A percentile compares a stretch with the other conserved stretches of the same genome.
These are phyloP conservation scores for Eublepharis macularius DNA, from an alignment of 2,113 vertebrate species.

Conservation along the genomic window DNA sequence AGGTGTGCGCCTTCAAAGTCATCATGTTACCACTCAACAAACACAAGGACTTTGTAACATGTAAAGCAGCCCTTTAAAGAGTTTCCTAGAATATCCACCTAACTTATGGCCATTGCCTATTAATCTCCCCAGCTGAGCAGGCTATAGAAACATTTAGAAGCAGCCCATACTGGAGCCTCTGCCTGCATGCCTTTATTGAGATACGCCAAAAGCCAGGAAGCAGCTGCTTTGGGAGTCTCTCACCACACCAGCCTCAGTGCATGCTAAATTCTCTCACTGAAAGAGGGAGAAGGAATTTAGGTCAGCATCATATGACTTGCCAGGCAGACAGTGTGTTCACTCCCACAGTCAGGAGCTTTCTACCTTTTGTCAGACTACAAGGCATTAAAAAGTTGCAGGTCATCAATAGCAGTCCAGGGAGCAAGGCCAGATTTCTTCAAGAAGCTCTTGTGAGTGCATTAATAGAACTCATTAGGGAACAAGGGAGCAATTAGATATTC, in stretches of 20 bases:
- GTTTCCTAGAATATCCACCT: background rate
- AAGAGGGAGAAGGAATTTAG: constrained; percentile 51
- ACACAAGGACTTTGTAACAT: too few species aligned
- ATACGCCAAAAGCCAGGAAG: background rate
- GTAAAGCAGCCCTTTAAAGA: background rate
- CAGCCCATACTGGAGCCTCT: background rate
- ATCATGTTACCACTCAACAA: too few species aligned
- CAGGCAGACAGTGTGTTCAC: constrained; percentile 62
- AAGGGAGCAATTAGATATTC: background rate
- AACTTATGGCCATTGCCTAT: background rate
- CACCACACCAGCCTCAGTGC: background rate
- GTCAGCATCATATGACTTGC: constrained; percentile 55
- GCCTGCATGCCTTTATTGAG: background rate
- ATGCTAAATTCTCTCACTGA: accelerated
- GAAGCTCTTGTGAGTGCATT: background rate
- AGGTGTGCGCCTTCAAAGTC: background rate
- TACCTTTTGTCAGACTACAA: constrained; percentile 68
- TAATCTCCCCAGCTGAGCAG: background rate
- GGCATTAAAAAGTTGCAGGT: constrained; percentile 50
- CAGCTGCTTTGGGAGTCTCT: background rate
- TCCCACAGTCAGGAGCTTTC: constrained; percentile 56
- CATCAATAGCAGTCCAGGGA: constrained; percentile 47
- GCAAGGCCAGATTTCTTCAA: constrained; percentile 16
- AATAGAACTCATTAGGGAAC: background rate
- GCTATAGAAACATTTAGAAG: background rate